These are phyloP conservation scores for Eonycteris spelaea DNA, from an alignment of 2,113 vertebrate species.

Conservation along the genomic window DNA sequence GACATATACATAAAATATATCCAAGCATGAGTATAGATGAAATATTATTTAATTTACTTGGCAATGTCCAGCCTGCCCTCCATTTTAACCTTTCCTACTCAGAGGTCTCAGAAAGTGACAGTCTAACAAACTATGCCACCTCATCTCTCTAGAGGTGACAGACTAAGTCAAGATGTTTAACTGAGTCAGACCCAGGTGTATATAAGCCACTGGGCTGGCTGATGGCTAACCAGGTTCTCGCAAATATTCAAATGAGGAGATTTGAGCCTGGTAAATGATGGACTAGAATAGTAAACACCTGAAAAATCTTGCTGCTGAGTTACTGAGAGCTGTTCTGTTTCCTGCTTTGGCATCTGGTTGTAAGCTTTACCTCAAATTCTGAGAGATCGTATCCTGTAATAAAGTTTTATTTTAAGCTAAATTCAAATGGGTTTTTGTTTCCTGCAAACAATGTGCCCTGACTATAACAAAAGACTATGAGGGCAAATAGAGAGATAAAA, in stretches of 20 bases:
- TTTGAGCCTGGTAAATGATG: not conserved
- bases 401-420: not conserved
- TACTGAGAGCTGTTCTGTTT: not conserved
- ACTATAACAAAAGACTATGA: not conserved
- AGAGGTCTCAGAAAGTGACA: not conserved
- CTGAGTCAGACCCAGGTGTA: not conserved
- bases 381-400: not conserved
- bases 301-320: not conserved
- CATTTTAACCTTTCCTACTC: not conserved
- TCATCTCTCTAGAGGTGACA: not conserved
- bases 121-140: not conserved
- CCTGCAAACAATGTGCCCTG: not conserved
- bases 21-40: not conserved
- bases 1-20: not conserved
- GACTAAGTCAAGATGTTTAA: not conserved
- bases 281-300: not conserved
- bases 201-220: not conserved
- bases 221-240: not conserved
- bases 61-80: not conserved
- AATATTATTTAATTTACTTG: not conserved
- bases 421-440: conserved; percentile 12
- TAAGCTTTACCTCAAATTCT: conserved; percentile 33
- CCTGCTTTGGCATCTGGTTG: not conserved
- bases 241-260: not conserved
- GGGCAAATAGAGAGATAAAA: not conserved